phyloP scores from a whole-genome alignment of 2,888 invertebrate genomes.

The Drosophila ustulata region DNA sequence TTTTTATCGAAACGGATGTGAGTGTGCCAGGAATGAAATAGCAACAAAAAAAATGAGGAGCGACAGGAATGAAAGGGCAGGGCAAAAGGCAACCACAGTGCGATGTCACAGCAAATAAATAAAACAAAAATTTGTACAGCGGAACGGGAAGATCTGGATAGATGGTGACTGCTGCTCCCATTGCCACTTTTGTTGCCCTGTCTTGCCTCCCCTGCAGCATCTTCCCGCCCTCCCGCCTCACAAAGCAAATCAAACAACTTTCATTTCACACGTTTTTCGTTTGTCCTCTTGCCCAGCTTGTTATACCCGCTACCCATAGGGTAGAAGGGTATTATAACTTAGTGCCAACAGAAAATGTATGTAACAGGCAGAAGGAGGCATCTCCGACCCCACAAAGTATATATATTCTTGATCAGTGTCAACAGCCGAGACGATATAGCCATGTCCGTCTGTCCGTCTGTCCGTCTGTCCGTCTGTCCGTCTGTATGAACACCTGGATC shows the following conservation, averaged over 20 bases:
- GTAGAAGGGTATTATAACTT: too few relatives aligned
- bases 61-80: constrained; percentile 16
- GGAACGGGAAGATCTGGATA: constrained; percentile 14
- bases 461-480: too few relatives aligned
- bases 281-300: constrained; percentile 46
- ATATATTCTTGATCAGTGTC: too few relatives aligned
- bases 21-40: constrained; percentile 77
- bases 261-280: constrained; percentile 77
- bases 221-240: constrained; percentile 13
- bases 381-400: too few relatives aligned
- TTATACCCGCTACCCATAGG: too few relatives aligned
- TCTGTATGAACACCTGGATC: too few relatives aligned
- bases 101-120: constrained; percentile 66
- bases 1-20: constrained; percentile 83
- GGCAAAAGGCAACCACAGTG: constrained; percentile 17
- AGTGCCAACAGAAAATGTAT: too few relatives aligned
- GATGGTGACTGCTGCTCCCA: constrained; percentile 26
- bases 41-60: constrained; percentile 47
- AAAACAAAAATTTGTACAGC: constrained; percentile 69
- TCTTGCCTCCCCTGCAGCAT: neutral
- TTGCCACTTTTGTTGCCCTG: constrained; percentile 56
- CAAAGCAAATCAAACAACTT: constrained; percentile 74
- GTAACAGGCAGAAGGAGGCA: too few relatives aligned
- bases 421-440: too few relatives aligned
- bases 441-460: too few relatives aligned